Conservation (phyloP, 2,113 vertebrate genomes). For the Semnornis frantzii region DNA sequence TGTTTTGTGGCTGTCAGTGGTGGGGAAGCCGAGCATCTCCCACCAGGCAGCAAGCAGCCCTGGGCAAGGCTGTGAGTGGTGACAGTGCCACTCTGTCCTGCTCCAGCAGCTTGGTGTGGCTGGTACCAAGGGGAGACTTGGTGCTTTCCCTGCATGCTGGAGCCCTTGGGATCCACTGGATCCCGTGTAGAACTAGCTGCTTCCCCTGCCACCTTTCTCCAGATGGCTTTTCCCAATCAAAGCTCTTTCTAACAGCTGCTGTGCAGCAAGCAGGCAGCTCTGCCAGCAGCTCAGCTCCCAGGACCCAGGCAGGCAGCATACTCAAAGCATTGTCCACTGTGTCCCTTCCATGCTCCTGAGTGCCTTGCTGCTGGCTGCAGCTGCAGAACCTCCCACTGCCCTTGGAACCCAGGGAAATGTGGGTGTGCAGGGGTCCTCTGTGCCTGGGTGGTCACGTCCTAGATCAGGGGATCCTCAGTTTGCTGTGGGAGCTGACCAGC, state of each 20-base stretch:
- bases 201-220: neutral
- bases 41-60: neutral
- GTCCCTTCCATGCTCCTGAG: neutral
- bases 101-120: neutral
- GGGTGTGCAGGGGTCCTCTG: neutral
- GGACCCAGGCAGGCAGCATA: neutral
- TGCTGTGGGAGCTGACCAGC: neutral
- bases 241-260: neutral
- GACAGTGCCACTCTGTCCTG: neutral
- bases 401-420: accelerated
- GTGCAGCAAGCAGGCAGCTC: neutral
- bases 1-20: accelerated
- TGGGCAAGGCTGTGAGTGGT: neutral
- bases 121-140: neutral
- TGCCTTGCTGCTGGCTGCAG: accelerated
- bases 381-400: accelerated
- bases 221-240: neutral
- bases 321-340: accelerated
- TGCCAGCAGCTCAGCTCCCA: neutral
- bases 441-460: accelerated
- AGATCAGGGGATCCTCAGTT: accelerated
- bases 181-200: neutral
- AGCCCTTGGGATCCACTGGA: neutral
- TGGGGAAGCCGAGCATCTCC: neutral
- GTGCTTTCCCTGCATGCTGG: accelerated